A percentile compares a stretch with the other conserved stretches of the same genome.
These are phyloP conservation scores for Zaprionus gabonicus DNA, from an alignment of 1,140 invertebrate genomes.

Conservation along the genomic window DNA sequence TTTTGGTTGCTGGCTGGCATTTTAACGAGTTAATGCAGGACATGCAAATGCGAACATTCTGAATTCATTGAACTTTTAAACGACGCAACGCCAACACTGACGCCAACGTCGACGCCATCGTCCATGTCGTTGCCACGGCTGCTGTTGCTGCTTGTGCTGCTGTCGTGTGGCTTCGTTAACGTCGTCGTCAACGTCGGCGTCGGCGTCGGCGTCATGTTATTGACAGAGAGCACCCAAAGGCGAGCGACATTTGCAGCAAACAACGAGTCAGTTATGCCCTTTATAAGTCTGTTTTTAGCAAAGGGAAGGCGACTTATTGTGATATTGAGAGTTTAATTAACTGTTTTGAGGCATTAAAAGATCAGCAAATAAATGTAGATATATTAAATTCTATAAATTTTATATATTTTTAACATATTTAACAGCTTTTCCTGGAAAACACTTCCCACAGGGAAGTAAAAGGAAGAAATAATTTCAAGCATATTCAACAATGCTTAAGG, in stretches of 20 bases:
- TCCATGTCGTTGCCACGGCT: slow-evolving; percentile 1
- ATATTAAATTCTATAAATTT: not conserved
- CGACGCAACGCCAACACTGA: slow-evolving; percentile 35
- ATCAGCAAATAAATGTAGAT: not conserved
- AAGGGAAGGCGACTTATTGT: not conserved
- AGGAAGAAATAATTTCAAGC: too few species aligned
- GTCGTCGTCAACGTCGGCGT: not conserved
- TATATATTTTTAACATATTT: not conserved
- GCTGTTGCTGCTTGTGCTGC: not conserved
- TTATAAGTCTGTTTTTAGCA: too few species aligned
- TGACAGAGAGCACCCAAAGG: slow-evolving; percentile 3
- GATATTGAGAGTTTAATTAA: not conserved
- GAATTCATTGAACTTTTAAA: slow-evolving; percentile 79
- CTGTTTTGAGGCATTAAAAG: not conserved
- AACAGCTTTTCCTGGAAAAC: not conserved
- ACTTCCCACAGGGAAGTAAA: too few species aligned
- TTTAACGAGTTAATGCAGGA: slow-evolving; percentile 81
- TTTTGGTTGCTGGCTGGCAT: slow-evolving; percentile 56
- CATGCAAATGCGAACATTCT: slow-evolving; percentile 78
- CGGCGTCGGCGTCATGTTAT: slow-evolving; percentile 9
- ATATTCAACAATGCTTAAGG: too few species aligned
- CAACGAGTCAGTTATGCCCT: not conserved
- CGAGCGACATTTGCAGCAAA: not conserved
- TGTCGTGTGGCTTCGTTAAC: slow-evolving; percentile 6
- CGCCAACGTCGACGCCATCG: slow-evolving; percentile 9